Base-by-base conservation (phyloP, 2,797 vertebrate genomes). In the Sorex maritimensis region DNA sequence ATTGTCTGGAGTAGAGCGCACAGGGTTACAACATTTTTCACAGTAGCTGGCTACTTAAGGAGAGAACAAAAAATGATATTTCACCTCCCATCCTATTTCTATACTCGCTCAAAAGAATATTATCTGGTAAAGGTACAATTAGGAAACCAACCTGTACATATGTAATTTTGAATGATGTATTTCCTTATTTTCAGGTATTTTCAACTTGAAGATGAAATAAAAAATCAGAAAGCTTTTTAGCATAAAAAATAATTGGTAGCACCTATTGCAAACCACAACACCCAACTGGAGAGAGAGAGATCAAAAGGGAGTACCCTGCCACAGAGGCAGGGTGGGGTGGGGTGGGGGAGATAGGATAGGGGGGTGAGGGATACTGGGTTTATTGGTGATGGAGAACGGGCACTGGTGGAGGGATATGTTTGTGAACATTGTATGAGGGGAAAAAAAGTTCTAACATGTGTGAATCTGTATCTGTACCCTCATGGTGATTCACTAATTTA, bases 241-340 rank as follows among this genome's bases (percentile, higher is more conserved):
- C 88, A 94, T 55, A 93, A 93, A 95, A 55, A 95, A 68, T 44
- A 92, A 94, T 41, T 30, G 89, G 21, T 61, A 34, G 34, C 34
- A 34, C 34, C 34, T 34, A 34, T 34, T 34, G 34, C 34, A 34
- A 34, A 34, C 34, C 34, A 34, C 34, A 34, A 34, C 34, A 34
- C 34, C 34, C 34, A 34, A 34, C 34, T 34, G 34, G 34, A 34
- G 34, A 34, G 34, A 34, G 34, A 34, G 34, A 34, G 34, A 34
- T 34, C 34, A 34, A 34, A 34, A 34, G 34, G 34, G 34, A 34
- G 34, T 34, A 34, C 34, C 34, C 34, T 34, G 34, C 34, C 34
- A 34, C 34, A 34, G 34, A 34, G 34, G 34, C 34, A 34, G 34
- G 34, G 34, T 1, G 34, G 34, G 34, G n/a, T n/a, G n/a, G n/a